Evolutionary conservation across 2,113 vertebrate genomes (phyloP).

Genomic region (Phrynosoma blainvillii): DNA sequence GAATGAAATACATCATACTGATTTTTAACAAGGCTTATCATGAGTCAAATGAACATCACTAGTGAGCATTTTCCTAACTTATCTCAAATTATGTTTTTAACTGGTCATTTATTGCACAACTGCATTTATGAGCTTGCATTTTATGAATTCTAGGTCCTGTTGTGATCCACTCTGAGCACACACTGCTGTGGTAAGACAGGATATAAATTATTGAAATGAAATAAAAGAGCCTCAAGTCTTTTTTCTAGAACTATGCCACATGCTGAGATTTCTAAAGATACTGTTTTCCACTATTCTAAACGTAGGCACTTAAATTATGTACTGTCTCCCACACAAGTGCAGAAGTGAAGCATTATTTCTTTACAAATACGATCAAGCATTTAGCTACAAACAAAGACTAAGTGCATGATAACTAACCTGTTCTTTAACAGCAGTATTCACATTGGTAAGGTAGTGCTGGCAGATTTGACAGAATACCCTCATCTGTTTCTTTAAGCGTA

Average conservation of each 20-base stretch:
- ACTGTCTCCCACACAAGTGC: background rate
- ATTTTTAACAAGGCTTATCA: background rate
- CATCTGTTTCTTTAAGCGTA: constrained; percentile 96
- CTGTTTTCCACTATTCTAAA: background rate
- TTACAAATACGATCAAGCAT: background rate
- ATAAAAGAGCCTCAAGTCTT: background rate
- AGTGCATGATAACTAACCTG: constrained; percentile 82
- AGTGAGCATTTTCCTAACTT: background rate
- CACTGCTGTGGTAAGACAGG: background rate
- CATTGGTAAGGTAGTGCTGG: constrained; percentile 97
- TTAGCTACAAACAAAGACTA: background rate
- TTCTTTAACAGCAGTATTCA: constrained; percentile 98
- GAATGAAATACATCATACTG: background rate
- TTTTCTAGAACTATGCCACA: background rate
- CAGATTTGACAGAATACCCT: constrained; percentile 98
- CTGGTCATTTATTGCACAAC: background rate
- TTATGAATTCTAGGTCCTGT: too few relatives aligned
- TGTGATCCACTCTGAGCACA: too few relatives aligned
- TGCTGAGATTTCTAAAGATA: background rate
- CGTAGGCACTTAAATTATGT: background rate
- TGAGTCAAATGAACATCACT: background rate
- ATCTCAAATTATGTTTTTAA: background rate
- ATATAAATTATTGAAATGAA: background rate
- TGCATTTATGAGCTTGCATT: background rate
- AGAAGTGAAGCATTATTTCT: background rate